Evolutionary conservation across 2,797 vertebrate species (phyloP).

Genomic region (Sebastes diaconus): DNA sequence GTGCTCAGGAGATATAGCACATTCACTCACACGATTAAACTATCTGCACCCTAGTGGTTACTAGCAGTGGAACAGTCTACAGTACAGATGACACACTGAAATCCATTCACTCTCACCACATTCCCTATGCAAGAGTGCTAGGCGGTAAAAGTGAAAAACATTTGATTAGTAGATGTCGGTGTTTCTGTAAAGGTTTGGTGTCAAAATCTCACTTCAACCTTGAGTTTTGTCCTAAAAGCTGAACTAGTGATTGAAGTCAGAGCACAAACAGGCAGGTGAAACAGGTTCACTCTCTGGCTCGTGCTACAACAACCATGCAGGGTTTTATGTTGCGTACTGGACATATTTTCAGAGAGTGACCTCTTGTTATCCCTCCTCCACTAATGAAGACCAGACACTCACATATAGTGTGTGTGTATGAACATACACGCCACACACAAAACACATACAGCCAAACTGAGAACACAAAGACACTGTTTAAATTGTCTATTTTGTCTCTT

Average conservation of each 20-base stretch:
- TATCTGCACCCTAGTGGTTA: conserved; percentile 22
- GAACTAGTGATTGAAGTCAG: background rate
- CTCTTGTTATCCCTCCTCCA: conserved; percentile 43
- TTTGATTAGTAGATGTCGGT: background rate
- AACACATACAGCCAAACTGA: background rate
- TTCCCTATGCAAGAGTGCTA: background rate
- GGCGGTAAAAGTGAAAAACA: background rate
- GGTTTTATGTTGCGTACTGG: conserved; percentile 17
- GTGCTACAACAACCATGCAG: background rate
- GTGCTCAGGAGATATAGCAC: background rate
- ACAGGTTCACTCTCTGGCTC: conserved; percentile 19
- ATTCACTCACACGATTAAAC: background rate
- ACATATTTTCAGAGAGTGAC: conserved; percentile 45
- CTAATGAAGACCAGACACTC: conserved; percentile 63
- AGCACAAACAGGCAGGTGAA: conserved; percentile 30
- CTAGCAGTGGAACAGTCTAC: background rate
- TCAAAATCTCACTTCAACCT: background rate
- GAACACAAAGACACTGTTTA: background rate
- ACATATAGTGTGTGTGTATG: background rate
- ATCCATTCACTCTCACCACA: background rate
- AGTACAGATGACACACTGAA: background rate
- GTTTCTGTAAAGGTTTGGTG: background rate
- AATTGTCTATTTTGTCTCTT: background rate
- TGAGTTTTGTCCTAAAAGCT: background rate
- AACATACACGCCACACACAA: background rate